Evolutionary conservation across 2,113 vertebrate species (phyloP), one percentile per base, ranked within the genome.

Genomic region (Lophochroa leadbeateri): DNA sequence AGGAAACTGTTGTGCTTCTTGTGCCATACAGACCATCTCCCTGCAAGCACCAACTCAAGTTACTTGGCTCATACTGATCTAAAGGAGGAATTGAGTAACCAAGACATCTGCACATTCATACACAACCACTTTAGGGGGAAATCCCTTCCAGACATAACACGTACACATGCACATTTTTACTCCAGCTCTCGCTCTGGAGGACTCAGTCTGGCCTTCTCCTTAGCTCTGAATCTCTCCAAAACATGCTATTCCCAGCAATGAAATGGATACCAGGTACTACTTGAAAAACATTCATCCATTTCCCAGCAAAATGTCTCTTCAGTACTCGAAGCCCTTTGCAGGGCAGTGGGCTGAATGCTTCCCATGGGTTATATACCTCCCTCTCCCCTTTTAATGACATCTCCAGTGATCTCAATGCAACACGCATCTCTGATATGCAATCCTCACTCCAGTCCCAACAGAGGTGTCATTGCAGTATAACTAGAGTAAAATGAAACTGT

Each of bases 401-500:
- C 50, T 90, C 57, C 75, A 82, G 63, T 31, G 72, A 86, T 18
- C 20, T 72, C 67, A 69, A 37, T 7, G 13, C 27, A 39, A 55
- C 33, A n/a, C 12, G 4, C 39, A 67, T 24, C 28, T 61, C 92
- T 3, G 11, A 37, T 67, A 84, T 3, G 33, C 57, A 82, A 84
- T 78, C 75, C 93, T 68, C n/a, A 2, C 27, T 41, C 83, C 79
- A 25, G 77, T 43, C 63, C 86, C 35, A 44, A 67, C 46, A 41
- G 39, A 84, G 61, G n/a, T 90, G 82, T 75, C 87, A 86, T 67
- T 94, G 71, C 81, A 74, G 50, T 43, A 63, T 83, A 95, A 95
- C 10, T 82, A 82, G 37, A 92, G 81, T 81, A 82, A 96, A 97
- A 96, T 88, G 18, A 88, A 90, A 90, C 55, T 61, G 80, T 69